Evolutionary conservation across 2,888 invertebrate genomes (phyloP).

Genomic region (Caenorhabditis sinica): DNA sequence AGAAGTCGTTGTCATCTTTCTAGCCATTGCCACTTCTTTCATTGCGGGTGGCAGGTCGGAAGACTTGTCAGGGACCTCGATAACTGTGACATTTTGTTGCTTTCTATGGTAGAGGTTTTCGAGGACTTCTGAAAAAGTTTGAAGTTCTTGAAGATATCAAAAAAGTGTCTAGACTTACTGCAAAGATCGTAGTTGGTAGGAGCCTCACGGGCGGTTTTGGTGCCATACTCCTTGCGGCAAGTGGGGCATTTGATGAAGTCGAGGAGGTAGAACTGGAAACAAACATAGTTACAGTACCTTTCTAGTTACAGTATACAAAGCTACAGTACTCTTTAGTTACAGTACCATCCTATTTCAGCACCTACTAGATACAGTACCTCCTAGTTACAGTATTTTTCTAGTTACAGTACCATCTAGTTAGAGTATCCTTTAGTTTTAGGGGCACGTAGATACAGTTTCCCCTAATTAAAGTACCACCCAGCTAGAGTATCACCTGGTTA

Average conservation of each 20-base stretch:
- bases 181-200: slow-evolving; percentile 81
- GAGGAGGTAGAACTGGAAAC: slow-evolving; percentile 79
- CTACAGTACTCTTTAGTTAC: background rate
- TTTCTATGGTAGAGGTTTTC: slow-evolving; percentile 67
- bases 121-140: slow-evolving; percentile 72
- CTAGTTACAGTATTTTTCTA: no score
- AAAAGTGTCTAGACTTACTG: slow-evolving; percentile 71
- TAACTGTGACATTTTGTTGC: slow-evolving; percentile 75
- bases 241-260: slow-evolving; percentile 80
- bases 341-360: no score
- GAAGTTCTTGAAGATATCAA: background rate
- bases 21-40: background rate
- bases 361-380: no score
- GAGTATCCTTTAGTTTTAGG: no score
- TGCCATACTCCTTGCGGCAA: slow-evolving; percentile 74
- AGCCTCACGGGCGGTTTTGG: slow-evolving; percentile 75
- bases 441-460: no score
- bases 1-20: background rate
- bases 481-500: background rate
- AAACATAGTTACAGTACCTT: background rate
- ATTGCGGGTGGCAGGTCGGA: slow-evolving; percentile 29
- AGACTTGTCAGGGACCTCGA: slow-evolving; percentile 65
- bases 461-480: background rate
- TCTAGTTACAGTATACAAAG: no score
- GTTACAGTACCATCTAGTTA: no score